Evolutionary conservation across 2,888 invertebrate species (phyloP).

Genomic region (Dioctria rufipes): DNA sequence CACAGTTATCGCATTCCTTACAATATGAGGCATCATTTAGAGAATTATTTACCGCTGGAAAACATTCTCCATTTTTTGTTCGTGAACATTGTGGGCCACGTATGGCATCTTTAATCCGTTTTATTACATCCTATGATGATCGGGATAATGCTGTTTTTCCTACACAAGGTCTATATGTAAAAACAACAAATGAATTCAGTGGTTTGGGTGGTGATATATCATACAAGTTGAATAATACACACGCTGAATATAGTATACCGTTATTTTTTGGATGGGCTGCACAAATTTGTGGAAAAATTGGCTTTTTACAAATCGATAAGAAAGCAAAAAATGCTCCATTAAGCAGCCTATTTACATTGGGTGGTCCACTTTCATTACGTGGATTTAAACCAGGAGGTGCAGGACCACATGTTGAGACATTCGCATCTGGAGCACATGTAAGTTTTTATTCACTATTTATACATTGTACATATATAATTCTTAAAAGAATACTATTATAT

Average conservation of each 20-base stretch:
- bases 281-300: slow-evolving; percentile 68
- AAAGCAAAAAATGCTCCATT: slow-evolving; percentile 67
- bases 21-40: slow-evolving; percentile 92
- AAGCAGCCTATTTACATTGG: slow-evolving; percentile 72
- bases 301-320: slow-evolving; percentile 67
- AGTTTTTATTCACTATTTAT: neutral
- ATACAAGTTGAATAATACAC: slow-evolving; percentile 86
- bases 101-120: slow-evolving; percentile 89
- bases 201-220: slow-evolving; percentile 89
- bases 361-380: slow-evolving; percentile 89
- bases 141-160: slow-evolving; percentile 89
- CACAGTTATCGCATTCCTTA: slow-evolving; percentile 84
- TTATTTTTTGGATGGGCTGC: slow-evolving; percentile 72
- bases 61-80: slow-evolving; percentile 85
- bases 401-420: slow-evolving; percentile 86
- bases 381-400: slow-evolving; percentile 92
- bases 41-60: slow-evolving; percentile 81
- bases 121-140: slow-evolving; percentile 84
- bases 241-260: slow-evolving; percentile 80
- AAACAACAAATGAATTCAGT: slow-evolving; percentile 87
- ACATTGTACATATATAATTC: neutral
- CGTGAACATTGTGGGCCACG: slow-evolving; percentile 88
- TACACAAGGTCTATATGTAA: slow-evolving; percentile 79
- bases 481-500: slow-evolving; percentile 46
- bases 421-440: slow-evolving; percentile 79